Evolutionary conservation across 2,113 vertebrate species (phyloP), one percentile per base, ranked within the genome.

Genomic region (Mionectes macconnelli): DNA sequence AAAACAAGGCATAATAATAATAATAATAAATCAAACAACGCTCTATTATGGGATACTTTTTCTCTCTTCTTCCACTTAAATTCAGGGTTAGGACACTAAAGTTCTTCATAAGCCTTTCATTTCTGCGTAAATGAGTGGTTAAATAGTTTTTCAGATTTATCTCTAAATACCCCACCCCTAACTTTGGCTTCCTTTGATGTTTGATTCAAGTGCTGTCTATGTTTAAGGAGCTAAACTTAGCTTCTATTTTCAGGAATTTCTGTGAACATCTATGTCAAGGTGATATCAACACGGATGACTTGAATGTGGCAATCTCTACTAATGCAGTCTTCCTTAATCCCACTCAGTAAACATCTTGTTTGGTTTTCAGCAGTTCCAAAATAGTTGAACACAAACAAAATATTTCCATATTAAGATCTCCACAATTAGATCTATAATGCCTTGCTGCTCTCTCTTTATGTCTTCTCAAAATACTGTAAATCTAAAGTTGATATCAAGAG

Each of bases 1-100:
- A 9, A 31, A 42, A 2, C 6, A 23, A 60, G 23, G 13, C 9
- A n/a, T 45, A 14, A 17, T 19, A 19, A 9, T 7, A 20, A 25
- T 9, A 53, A 62, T 23, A 44, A 10, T 4, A 12, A 3, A 1
- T 1, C 7, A 18, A 73, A 23, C 14, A 15, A 14, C 1, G 24
- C 4, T 17, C 3, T 52, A 8, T 53, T 31, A 22, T 5, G 1
- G 11, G 21, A 42, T 50, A 49, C 0, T 44, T 79, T 56, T 82
- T 44, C 19, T 59, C 19, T 74, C 30, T 49, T 60, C 45, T 77
- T 22, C 8, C 6, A 45, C 40, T 45, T 82, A 79, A 87, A 69
- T 56, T 74, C 10, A 67, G 21, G 5, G 6, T 55, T 83, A n/a
- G 63, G 35, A 24, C 20, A 39, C 15, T 42, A 4, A 55, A 68